Evolutionary conservation across 2,113 vertebrate genomes (phyloP), one percentile per base, ranked within the genome.

Genomic region (Tapirus terrestris): DNA sequence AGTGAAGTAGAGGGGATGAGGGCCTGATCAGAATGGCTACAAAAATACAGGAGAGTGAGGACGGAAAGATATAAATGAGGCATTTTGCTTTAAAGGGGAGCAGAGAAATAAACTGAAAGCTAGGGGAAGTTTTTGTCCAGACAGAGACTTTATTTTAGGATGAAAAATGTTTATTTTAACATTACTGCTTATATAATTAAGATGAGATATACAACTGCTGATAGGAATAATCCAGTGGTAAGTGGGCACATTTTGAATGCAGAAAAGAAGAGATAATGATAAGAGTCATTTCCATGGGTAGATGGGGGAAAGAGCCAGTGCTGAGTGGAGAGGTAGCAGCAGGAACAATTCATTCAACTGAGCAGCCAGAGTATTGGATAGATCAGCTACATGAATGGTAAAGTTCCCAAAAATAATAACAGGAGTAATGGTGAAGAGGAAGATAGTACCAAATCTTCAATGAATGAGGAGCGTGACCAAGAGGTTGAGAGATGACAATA

Each of bases 101-200:
- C 11, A 89, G 51, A 60, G 14, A 91, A 83, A 67, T 70, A 3
- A 6, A 18, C 9, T 61, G 48, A 36, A 20, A 83, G 18, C 16
- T 21, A 79, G 5, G 33, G 4, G 8, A 67, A 39, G 27, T 51
- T 8, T 58, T 58, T 53, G 21, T 79, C 56, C 53, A 94, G 73
- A 70, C 31, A 21, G 14, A 3, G 10, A 67, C 21, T 73, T 72
- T 86, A 94, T 89, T 89, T 87, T 45, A 82, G 29, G n/a, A 63
- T 87, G 9, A 89, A 77, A 91, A 77, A 51, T 23, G 11, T 89
- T 65, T 67, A 72, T 61, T 95, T 84, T 89, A 96, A 81, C 75
- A 60, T 31, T n/a, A 67, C 18, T 43, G 12, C 16, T 75, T 65
- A 86, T 20, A 0, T 94, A 51, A 70, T 70, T 75, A 65, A 87